Evolutionary conservation across 2,113 vertebrate genomes (phyloP), one percentile per base, ranked within the genome.

Genomic region (Poeciliopsis retropinna): DNA sequence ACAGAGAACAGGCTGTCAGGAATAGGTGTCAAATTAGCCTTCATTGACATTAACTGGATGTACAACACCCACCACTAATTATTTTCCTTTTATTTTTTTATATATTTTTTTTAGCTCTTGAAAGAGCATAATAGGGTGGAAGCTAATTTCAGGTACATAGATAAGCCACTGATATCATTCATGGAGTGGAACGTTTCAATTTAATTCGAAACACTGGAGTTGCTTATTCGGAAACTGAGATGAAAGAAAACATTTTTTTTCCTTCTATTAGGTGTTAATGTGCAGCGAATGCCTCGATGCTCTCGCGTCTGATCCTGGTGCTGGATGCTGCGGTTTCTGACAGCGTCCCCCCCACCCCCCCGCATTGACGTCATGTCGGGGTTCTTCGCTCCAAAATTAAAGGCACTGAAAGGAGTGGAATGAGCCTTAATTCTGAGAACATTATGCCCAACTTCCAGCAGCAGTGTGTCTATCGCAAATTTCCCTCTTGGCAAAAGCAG

Each of bases 11-110:
- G 65, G 64, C 80, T 89, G 85, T 84, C 87, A 88, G 77, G 70
- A 69, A 51, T 30, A 82, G 79, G 60, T 90, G 83, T 90, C 84
- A 87, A 83, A 90, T 90, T 89, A 92, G 75, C 75, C 70, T 73
- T 84, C 31, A 79, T 83, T 88, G 89, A 84, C 87, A 88, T 81
- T 93, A 92, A 94, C 90, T 93, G 87, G 84, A 83, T 88, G 78
- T 85, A 85, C 68, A 85, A 85, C 76, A 88, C 67, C 75, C 60
- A 76, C 66, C 61, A 72, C 78, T 89, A 89, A 89, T 93, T 87
- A 83, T 78, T 77, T 54, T 75, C 54, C 64, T 31, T 39, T 63
- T 34, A 8, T 37, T 12, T 12, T 3, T 37, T 11, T 34, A 2
- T 10, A 2, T 2, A 11, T 3, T 37, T 37, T 37, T 37, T 34